Conservation (phyloP, 2,888 invertebrate species). For the Gibbula magus region DNA sequence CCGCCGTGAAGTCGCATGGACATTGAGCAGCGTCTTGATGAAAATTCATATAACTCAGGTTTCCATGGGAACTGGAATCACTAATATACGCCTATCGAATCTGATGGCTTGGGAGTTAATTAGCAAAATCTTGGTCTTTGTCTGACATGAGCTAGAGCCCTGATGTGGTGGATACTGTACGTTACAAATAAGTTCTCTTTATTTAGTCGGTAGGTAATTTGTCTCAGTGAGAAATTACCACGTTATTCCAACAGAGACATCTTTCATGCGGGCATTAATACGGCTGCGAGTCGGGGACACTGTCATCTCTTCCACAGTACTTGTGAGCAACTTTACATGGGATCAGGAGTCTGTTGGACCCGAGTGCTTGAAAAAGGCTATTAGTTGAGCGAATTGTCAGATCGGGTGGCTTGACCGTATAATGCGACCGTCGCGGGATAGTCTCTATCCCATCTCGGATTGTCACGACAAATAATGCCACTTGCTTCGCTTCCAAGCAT, state of each 20-base stretch:
- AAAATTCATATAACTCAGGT: constrained; percentile 24
- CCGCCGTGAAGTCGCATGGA: neutral
- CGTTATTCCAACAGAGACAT: neutral
- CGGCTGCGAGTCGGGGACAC: neutral
- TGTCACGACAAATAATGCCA: constrained; percentile 33
- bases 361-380: constrained; percentile 1
- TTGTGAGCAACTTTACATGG: neutral
- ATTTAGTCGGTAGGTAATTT: neutral
- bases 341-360: neutral
- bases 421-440: constrained; percentile 7
- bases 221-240: neutral
- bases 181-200: neutral
- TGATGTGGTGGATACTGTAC: neutral
- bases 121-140: constrained; percentile 25
- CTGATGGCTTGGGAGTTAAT: constrained; percentile 27
- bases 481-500: constrained; percentile 27
- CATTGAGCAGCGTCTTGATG: constrained; percentile 1
- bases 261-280: constrained; percentile 9
- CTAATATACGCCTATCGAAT: constrained; percentile 35
- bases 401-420: constrained; percentile 25
- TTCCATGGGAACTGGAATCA: constrained; percentile 33
- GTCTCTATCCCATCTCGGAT: constrained; percentile 26
- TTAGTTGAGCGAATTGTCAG: constrained; percentile 25
- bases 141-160: neutral
- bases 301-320: neutral